Conservation (phyloP, 2,113 vertebrate genomes). For the Nerophis ophidion region DNA sequence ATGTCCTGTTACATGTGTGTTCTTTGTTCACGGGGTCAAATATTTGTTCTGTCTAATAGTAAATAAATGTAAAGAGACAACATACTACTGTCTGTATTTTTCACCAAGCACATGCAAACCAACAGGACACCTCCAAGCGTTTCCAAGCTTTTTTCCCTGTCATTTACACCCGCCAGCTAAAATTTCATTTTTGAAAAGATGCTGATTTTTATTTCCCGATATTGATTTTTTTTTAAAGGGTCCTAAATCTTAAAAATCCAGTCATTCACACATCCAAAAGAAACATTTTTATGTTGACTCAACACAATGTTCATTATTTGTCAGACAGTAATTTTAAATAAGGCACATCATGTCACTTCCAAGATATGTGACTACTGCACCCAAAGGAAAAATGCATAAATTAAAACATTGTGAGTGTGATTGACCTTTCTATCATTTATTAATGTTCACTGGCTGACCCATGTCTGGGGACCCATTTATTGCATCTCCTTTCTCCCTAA, state of each 20-base stretch:
- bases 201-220: no score
- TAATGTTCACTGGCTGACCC: constrained; percentile 14
- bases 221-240: no score
- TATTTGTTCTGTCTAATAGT: constrained; percentile 60
- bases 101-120: no score
- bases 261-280: not conserved
- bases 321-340: constrained; percentile 22
- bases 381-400: constrained; percentile 31
- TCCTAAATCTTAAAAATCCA: not conserved
- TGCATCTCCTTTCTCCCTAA: constrained; percentile 16
- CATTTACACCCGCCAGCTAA: no score
- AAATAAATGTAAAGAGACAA: constrained; percentile 1
- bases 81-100: no score
- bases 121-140: no score
- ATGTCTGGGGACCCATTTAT: constrained; percentile 1
- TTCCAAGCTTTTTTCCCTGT: no score
- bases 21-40: constrained; percentile 46
- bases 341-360: constrained; percentile 53
- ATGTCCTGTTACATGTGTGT: constrained; percentile 22
- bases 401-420: not conserved
- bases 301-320: constrained; percentile 31
- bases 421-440: not conserved
- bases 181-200: no score
- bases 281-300: constrained; percentile 47
- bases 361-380: constrained; percentile 41